Percentiles rank a stretch among this genome's conserved stretches.
Evolutionary conservation across 1,140 invertebrate genomes (phyloP).

Genomic region (Philopotamus ludificatus): DNA sequence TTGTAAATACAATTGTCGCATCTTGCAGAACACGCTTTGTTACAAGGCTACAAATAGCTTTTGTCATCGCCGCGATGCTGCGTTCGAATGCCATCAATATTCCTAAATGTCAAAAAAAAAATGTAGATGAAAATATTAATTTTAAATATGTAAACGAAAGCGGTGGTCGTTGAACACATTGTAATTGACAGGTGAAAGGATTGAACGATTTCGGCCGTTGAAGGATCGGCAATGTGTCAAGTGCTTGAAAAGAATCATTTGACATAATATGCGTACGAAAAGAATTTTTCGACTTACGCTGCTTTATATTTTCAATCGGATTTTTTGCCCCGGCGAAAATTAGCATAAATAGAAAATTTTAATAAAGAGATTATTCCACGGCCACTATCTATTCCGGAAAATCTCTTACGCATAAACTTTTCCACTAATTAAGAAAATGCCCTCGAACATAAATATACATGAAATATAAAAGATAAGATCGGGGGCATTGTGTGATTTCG

Average conservation of each 20-base stretch:
- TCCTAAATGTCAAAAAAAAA: too few species aligned
- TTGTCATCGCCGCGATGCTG: not conserved
- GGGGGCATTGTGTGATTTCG: constrained; percentile 17
- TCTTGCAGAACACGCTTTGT: not conserved
- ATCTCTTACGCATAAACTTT: constrained; percentile 16
- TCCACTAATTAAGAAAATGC: constrained; percentile 24
- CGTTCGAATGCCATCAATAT: too few species aligned
- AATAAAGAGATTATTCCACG: not conserved
- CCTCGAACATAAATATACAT: constrained; percentile 19
- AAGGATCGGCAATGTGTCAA: too few species aligned
- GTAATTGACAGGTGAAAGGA: too few species aligned
- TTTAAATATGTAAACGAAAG: too few species aligned
- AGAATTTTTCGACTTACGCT: constrained; percentile 1
- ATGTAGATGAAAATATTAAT: too few species aligned
- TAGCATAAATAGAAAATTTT: constrained; percentile 13
- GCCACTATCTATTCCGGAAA: constrained; percentile 1
- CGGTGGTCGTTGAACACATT: too few species aligned
- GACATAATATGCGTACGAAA: not conserved
- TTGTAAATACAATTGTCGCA: not conserved
- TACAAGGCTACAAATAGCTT: too few species aligned
- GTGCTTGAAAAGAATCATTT: too few species aligned
- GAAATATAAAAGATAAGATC: constrained; percentile 25
- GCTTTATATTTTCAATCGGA: too few species aligned
- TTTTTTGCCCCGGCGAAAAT: too few species aligned
- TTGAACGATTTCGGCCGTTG: too few species aligned